phyloP scores from a whole-genome alignment of 2,888 invertebrate species.

The Cantharis nigra region DNA sequence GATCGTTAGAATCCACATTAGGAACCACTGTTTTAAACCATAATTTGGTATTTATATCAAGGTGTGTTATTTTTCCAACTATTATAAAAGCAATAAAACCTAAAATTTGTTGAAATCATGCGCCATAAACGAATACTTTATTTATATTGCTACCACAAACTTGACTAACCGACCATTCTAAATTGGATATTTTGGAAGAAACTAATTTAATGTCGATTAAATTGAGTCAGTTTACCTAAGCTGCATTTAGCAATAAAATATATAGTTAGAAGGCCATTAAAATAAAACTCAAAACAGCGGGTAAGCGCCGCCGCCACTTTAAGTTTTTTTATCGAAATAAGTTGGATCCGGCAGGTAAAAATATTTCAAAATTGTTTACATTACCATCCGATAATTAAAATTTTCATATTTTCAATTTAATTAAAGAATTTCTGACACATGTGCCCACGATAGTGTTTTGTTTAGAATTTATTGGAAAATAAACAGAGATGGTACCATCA shows the following conservation, averaged over 20 bases:
- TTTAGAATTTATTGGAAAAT: not conserved
- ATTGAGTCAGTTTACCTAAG: constrained; percentile 18
- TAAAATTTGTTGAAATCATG: not conserved
- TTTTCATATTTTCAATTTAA: not conserved
- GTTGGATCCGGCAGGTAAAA: not conserved
- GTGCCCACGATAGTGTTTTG: not conserved
- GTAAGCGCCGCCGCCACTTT: constrained; percentile 20
- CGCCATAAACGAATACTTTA: not conserved
- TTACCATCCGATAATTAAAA: not conserved
- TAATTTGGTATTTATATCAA: not conserved
- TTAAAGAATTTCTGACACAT: not conserved
- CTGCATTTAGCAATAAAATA: constrained; percentile 8
- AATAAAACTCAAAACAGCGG: constrained; percentile 15
- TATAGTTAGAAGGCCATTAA: constrained; percentile 18
- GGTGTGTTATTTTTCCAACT: not conserved
- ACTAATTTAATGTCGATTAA: constrained; percentile 22
- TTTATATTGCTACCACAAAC: constrained; percentile 14
- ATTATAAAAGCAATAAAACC: not conserved
- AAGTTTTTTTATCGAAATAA: not conserved
- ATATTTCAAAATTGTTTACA: not conserved
- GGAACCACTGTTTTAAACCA: not conserved
- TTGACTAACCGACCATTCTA: constrained; percentile 11
- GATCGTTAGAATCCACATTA: not conserved
- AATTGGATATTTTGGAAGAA: constrained; percentile 15
- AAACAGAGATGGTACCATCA: not conserved